Percentiles rank a stretch among this genome's conserved stretches.
Evolutionary conservation across 92 coral and sea anemone genomes (phyloP).

Genomic region (Micromussa lordhowensis): DNA sequence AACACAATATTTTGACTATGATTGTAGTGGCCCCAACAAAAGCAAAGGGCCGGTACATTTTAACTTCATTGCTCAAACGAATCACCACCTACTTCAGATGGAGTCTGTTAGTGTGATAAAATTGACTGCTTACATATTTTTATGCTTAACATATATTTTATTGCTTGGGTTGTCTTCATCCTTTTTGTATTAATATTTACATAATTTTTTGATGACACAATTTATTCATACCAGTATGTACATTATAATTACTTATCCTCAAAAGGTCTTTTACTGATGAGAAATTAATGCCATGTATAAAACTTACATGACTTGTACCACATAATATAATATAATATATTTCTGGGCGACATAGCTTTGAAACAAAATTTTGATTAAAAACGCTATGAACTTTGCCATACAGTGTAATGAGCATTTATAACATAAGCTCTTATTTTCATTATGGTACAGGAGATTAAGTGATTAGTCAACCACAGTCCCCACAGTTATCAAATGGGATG

Average conservation of each 20-base stretch:
- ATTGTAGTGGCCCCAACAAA: no score
- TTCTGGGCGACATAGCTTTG: not conserved
- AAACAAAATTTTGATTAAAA: conserved; percentile 1
- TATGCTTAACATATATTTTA: no score
- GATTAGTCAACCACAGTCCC: conserved; percentile 26
- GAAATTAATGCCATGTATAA: conserved; percentile 22
- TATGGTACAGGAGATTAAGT: conserved; percentile 15
- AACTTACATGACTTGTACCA: conserved; percentile 19
- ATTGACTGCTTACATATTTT: no score
- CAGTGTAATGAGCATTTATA: not conserved
- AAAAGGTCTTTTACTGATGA: conserved; percentile 21
- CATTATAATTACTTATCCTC: conserved; percentile 25
- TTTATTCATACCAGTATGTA: no score
- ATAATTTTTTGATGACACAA: no score
- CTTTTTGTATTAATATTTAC: no score
- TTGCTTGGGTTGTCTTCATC: no score
- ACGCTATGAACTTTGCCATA: conserved; percentile 19
- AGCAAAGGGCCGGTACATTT: no score
- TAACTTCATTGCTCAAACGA: no score
- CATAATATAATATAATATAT: conserved; percentile 7
- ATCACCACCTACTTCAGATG: no score
- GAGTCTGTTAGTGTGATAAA: no score
- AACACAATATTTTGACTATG: no score
- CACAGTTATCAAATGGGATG: conserved; percentile 28
- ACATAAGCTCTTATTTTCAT: not conserved